Evolutionary conservation across 2,888 invertebrate species (phyloP).

Genomic region (Epinotia ramella): DNA sequence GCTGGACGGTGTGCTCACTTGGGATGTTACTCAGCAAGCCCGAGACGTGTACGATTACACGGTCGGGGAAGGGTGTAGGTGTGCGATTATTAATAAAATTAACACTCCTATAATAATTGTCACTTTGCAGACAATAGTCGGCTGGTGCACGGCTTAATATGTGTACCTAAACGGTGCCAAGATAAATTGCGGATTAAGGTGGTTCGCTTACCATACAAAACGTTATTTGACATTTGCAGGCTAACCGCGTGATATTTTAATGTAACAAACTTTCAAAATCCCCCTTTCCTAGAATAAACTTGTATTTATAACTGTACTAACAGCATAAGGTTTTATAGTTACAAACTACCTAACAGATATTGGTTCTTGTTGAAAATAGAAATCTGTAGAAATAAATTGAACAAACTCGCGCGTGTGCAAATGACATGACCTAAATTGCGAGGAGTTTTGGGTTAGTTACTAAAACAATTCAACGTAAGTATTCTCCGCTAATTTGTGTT

Average conservation of each 20-base stretch:
- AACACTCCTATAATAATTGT: conserved; percentile 19
- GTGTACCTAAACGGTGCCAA: background rate
- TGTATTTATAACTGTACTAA: no score
- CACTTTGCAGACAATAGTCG: conserved; percentile 23
- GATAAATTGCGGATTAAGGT: no score
- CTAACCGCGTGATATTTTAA: no score
- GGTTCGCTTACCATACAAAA: no score
- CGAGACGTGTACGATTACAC: conserved; percentile 21
- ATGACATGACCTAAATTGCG: conserved; percentile 2
- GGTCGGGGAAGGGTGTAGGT: conserved; percentile 14
- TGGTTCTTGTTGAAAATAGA: background rate
- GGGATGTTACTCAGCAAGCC: conserved; percentile 1
- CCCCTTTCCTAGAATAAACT: no score
- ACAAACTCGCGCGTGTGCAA: conserved; percentile 1
- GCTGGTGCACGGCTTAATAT: conserved; percentile 8
- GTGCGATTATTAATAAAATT: conserved; percentile 36
- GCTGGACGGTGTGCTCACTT: background rate
- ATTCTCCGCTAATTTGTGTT: background rate
- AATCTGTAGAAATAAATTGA: background rate
- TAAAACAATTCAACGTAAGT: background rate
- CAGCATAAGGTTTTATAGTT: no score
- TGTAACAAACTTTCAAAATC: no score
- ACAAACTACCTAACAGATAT: no score
- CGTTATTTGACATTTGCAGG: no score
- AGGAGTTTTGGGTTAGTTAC: background rate